Base-by-base conservation (phyloP, 1,140 invertebrate genomes). In the Aphelenchoides besseyi region DNA sequence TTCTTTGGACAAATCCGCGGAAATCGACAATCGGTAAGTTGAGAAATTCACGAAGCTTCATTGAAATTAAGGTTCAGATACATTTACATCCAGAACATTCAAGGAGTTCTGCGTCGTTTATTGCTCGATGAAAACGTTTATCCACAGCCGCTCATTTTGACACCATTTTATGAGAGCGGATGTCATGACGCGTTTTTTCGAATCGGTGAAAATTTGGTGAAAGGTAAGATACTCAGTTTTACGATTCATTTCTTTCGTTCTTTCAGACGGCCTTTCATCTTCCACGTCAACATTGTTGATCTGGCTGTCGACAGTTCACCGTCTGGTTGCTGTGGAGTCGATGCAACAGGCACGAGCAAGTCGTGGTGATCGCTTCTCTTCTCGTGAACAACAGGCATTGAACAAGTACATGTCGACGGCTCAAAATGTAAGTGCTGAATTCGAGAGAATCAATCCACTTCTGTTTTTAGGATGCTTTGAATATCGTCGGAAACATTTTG, bases 121-220 rank as follows among this genome's bases (percentile, higher is more conserved):
- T 28, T 76, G n/a, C 52, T 79, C 23, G 75, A 76, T 33, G 75
- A 76, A 18, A 29, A 28, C 28, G 12, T 16, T 2, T n/a, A 66
- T 30, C 36, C 36, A 18, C 30, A 66, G n/a, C 36, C 63, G 26
- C 41, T 69, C 3, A 37, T 79, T 5, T 29, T 79, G 8, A 63
- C 77, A 18, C 32, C 53, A n/a, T 76, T 76, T 36, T 76, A 75
- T 62, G 55, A 81, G n/a, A 77, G 71, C 5, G 77, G 77, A 5
- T 76, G 75, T 33, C 78, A 76, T 36, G 52, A 59, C n/a, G 63
- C 63, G 9, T 76, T 76, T 18, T 76, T 76, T 57, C 18, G 12
- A 1, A 35, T 79, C 23, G 75, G 28, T 29, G 33, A 74, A 16
- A 57, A 54, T 3, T 70, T 35, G 2, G 16, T 53, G 26, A 33